Base-by-base conservation (phyloP, 2,113 vertebrate genomes). In the Paraplagusia blochii region DNA sequence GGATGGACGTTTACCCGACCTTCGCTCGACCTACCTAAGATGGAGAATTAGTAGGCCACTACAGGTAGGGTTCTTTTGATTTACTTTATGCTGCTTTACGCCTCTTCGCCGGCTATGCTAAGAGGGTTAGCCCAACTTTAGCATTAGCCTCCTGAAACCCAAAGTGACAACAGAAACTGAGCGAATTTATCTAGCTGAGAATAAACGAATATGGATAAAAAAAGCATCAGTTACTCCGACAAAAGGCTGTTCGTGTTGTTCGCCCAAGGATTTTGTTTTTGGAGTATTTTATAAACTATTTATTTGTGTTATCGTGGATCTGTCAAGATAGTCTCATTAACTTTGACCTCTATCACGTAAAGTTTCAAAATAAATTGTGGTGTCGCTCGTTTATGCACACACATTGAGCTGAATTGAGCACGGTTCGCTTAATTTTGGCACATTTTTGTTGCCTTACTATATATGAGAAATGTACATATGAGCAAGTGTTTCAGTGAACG, bases 61-160 rank as follows among this genome's bases (percentile, higher is more conserved):
- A 46, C 35, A 59, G 84, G 84, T 86, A 72, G 18, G 82, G n/a
- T 44, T 22, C 11, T 22, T 5, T 11, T 70, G 7, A 9, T 15
- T 53, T 44, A 52, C 48, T 43, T 2, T 43, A 55, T 40, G 54
- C 61, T 58, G 52, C 10, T 13, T 40, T 40, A 11, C 11, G 22
- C 44, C 52, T 60, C 49, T 80, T 53, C 64, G 61, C 80, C 69
- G 76, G 80, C 58, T 78, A 63, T 40, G 79, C 84, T 86, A 83
- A 76, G 68, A 18, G 3, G 29, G 69, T 63, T 87, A 81, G 76
- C 80, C 43, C n/a, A 33, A 29, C 55, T 43, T 4, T 84, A 81
- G 81, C 79, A 53, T 70, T 79, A 82, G 76, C 80, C 47, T 1
- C 53, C 6, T 35, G 49, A 55, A 4, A 54, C 63, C 47, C 50